Evolutionary conservation across 2,888 invertebrate species (phyloP).

Genomic region (Spilosoma lubricipeda): DNA sequence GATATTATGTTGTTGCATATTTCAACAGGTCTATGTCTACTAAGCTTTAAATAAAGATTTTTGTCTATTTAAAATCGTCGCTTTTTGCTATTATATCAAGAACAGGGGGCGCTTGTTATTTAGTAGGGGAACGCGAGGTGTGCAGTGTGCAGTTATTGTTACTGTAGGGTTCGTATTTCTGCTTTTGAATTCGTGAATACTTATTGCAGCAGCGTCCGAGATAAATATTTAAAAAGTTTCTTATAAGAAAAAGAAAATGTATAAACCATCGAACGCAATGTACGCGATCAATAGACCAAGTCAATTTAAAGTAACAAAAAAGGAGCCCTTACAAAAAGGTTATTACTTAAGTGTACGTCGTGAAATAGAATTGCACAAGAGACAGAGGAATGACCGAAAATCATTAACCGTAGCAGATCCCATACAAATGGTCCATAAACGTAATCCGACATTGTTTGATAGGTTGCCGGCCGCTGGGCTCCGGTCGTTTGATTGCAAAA

Average conservation of each 20-base stretch:
- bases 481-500: conserved; percentile 65
- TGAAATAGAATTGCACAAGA: conserved; percentile 69
- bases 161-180: conserved; percentile 55
- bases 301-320: conserved; percentile 24
- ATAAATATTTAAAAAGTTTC: background rate
- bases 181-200: conserved; percentile 42
- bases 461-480: conserved; percentile 59
- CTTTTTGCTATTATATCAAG: conserved; percentile 59
- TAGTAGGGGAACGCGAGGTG: conserved; percentile 64
- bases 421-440: conserved; percentile 81
- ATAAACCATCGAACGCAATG: background rate
- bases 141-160: conserved; percentile 63
- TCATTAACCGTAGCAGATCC: conserved; percentile 80
- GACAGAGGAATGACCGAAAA: conserved; percentile 68
- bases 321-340: conserved; percentile 59
- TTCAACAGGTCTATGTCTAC: conserved; percentile 28
- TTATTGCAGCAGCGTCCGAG: background rate
- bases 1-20: conserved; percentile 22
- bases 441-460: conserved; percentile 81
- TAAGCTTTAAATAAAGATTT: conserved; percentile 43
- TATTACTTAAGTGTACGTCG: conserved; percentile 60
- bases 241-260: background rate
- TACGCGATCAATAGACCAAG: conserved; percentile 3
- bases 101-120: conserved; percentile 64
- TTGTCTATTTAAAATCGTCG: conserved; percentile 56